Base-by-base conservation (phyloP, 2,113 vertebrate species). In the Fukomys damarensis region DNA sequence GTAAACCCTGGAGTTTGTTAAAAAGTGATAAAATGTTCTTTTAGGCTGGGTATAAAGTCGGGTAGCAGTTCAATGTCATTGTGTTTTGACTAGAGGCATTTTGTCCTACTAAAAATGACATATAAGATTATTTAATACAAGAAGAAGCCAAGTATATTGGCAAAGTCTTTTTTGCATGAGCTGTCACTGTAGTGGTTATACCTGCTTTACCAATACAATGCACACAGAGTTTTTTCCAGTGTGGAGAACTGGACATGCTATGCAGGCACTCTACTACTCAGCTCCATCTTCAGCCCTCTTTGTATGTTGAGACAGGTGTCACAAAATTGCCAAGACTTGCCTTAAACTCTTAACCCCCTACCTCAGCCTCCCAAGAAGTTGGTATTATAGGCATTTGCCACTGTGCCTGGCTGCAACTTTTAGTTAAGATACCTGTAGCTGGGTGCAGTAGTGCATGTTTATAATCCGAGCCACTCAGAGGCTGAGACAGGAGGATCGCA, bases 21-120 rank as follows among this genome's bases (percentile, higher is more conserved):
- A 77, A 96, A 94, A 84, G 92, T 70, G 43, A 80, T 46, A 89
- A 26, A 86, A 86, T 43, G 6, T 54, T 88, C n/a, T 93, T 82
- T 91, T 12, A 58, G 43, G 38, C 28, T 66, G 79, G 24, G 93
- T 59, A 17, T 72, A 94, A 95, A 94, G 86, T 56, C 49, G 82
- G 9, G 8, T 35, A 80, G 41, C 49, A 80, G 35, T 88, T 94
- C 30, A 63, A 88, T 76, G 49, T 74, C 49, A 87, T 7, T 65
- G 38, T 84, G 24, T 72, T 66, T 91, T 70, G 72, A 72, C 35
- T 90, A 85, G 38, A 84, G 49, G 4, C 90, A 5, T 86, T 95
- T 58, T 68, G 58, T 32, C 52, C 81, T 91, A 46, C 24, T 88
- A 85, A 94, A 96, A 94, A 82, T 59, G 49, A 80, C 38, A 16